Conservation (phyloP, 2,113 vertebrate genomes). For the Embiotoca jacksoni region DNA sequence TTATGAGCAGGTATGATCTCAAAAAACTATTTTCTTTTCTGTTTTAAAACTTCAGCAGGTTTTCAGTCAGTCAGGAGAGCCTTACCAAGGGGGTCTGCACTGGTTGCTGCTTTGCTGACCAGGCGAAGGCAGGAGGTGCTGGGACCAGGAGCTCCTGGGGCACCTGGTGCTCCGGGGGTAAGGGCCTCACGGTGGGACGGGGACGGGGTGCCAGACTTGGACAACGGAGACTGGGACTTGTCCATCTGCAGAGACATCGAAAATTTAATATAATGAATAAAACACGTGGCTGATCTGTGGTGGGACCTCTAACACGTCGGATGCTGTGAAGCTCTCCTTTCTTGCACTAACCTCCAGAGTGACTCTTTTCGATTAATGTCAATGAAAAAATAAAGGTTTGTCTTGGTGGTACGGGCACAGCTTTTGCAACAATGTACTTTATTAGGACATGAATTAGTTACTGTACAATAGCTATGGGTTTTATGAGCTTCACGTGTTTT, state of each 20-base stretch:
- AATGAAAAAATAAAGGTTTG: neutral
- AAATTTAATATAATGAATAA: neutral
- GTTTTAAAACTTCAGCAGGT: neutral
- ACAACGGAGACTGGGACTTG: constrained; percentile 82
- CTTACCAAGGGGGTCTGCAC: constrained; percentile 87
- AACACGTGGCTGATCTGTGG: neutral
- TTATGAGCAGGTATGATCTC: neutral
- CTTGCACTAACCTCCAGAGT: too few species aligned
- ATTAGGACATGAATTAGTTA: neutral
- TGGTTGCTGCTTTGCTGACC: constrained; percentile 83
- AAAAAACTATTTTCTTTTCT: neutral
- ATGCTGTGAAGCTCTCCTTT: neutral
- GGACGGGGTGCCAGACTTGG: constrained; percentile 87
- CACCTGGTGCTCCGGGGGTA: constrained; percentile 83
- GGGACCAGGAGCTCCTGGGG: constrained; percentile 84
- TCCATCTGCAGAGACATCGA: constrained; percentile 75
- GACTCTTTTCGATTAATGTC: neutral
- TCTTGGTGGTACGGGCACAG: neutral
- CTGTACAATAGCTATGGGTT: neutral
- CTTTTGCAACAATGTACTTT: neutral
- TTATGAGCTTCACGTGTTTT: neutral
- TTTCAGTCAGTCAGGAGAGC: neutral
- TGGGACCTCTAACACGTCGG: neutral
- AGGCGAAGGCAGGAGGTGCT: constrained; percentile 87
- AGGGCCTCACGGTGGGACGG: constrained; percentile 84